A percentile compares a stretch with the other conserved stretches of the same genome.
These are phyloP conservation scores for mouse (Mus musculus) DNA, from an alignment of 2,113 vertebrate species.

Conservation along the genomic window DNA sequence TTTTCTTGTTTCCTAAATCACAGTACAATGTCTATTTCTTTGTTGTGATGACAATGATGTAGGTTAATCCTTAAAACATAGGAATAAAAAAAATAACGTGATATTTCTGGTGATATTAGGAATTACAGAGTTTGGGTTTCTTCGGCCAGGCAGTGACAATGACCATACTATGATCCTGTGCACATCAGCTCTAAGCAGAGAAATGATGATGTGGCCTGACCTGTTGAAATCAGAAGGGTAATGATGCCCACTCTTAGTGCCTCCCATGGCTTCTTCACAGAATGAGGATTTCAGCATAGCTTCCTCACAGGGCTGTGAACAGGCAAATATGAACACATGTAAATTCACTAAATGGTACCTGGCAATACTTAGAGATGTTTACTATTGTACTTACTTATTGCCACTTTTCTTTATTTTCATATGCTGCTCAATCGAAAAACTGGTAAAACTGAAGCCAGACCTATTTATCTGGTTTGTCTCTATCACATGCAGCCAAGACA, in stretches of 20 bases:
- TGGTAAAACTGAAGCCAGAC: neutral
- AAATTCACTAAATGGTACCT: neutral
- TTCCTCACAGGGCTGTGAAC: neutral
- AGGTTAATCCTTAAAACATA: neutral
- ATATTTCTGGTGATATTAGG: neutral
- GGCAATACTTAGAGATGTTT: neutral
- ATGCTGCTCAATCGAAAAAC: neutral
- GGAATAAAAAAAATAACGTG: neutral
- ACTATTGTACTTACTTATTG: neutral
- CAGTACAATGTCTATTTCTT: neutral
- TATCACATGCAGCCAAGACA: neutral
- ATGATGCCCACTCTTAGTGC: neutral
- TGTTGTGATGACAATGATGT: neutral
- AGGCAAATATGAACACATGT: neutral
- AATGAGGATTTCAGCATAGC: neutral
- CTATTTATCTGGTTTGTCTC: neutral
- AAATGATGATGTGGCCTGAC: neutral
- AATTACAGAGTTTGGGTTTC: neutral
- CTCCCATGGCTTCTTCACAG: neutral
- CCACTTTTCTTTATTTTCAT: slow-evolving; percentile 10
- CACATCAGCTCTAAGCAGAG: neutral
- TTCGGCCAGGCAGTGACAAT: neutral
- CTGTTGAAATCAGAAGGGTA: neutral
- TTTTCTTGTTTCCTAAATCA: neutral
- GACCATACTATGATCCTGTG: neutral